A percentile compares a stretch with the other conserved stretches of the same genome.
phyloP scores from a whole-genome alignment of 2,113 vertebrate species.

The Bagarius yarrelli region DNA sequence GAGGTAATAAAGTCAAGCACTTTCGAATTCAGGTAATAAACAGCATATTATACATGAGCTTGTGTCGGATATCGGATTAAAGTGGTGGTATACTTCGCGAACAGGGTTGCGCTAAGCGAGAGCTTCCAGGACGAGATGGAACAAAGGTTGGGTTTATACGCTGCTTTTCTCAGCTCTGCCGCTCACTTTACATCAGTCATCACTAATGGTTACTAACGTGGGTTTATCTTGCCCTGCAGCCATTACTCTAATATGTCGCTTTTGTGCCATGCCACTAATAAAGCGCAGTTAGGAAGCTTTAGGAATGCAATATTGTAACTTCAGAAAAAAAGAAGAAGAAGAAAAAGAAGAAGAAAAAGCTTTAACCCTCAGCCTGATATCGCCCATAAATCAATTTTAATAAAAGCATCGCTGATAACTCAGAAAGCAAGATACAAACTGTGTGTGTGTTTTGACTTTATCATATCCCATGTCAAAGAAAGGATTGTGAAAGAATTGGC shows the following conservation, averaged over 20 bases:
- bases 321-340: not conserved
- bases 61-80: slow-evolving; percentile 34
- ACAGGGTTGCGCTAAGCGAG: slow-evolving; percentile 56
- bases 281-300: slow-evolving; percentile 28
- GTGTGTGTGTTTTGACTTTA: slow-evolving; percentile 11
- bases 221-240: slow-evolving; percentile 33
- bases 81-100: slow-evolving; percentile 14
- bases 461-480: not conserved
- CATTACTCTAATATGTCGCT: slow-evolving; percentile 26
- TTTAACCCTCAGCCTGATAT: slow-evolving; percentile 12
- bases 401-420: not conserved
- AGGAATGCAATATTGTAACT: slow-evolving; percentile 6
- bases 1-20: not conserved
- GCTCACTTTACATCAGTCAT: slow-evolving; percentile 39
- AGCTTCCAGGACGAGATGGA: slow-evolving; percentile 31
- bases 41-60: slow-evolving; percentile 24
- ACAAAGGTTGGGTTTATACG: slow-evolving; percentile 20
- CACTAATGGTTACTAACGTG: slow-evolving; percentile 27
- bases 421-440: not conserved
- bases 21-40: slow-evolving; percentile 37
- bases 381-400: slow-evolving; percentile 6
- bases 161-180: slow-evolving; percentile 15
- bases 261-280: slow-evolving; percentile 23
- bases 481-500: slow-evolving; percentile 26
- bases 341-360: not conserved